Evolutionary conservation across 2,797 vertebrate genomes (phyloP), one percentile per base, ranked within the genome.

Genomic region (Myripristis murdjan): DNA sequence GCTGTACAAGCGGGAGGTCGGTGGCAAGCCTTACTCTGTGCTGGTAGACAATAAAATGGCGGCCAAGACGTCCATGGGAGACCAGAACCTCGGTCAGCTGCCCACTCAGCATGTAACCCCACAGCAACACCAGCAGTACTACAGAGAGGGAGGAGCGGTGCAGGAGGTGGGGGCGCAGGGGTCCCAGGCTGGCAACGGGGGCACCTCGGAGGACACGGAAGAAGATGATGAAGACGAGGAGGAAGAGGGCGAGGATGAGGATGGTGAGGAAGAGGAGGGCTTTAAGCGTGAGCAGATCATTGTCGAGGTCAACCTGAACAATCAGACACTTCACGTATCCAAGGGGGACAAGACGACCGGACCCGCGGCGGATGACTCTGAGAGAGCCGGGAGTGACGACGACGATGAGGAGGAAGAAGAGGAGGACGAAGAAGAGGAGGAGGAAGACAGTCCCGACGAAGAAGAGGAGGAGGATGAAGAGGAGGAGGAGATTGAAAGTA

Each of bases 261-360:
- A 91, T 0, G 91, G 81, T 0, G 92, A 90, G 39, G 87, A 96
- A 56, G 95, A 95, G 63, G 95, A 95, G 76, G 95, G 94, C 72
- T 99, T 97, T 91, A 99, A 99, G 93, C 96, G 96, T 73, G 97
- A 97, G 85, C 98, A 99, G 95, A 99, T 99, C 89, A 99, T 99
- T 73, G 97, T 99, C 35, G 98, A 99, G 94, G 97, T 99, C 73
- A 99, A 99, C 93, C 95, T 99, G 91, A 99, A 99, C 95, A 99
- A 99, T 93, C 97, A 99, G 95, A 99, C 98, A 0, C 96, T 99
- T 90, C 96, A 99, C 60, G 98, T 99, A 2, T 99, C 97, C 86
- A 99, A 99, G 92, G 97, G 97, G 65, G 97, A 98, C 73, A 97
- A 96, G 89, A 97, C 95, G 90, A 93, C 95, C 16, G 93, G 87